phyloP scores from a whole-genome alignment of 1,140 invertebrate species.

The Eueides isabella region DNA sequence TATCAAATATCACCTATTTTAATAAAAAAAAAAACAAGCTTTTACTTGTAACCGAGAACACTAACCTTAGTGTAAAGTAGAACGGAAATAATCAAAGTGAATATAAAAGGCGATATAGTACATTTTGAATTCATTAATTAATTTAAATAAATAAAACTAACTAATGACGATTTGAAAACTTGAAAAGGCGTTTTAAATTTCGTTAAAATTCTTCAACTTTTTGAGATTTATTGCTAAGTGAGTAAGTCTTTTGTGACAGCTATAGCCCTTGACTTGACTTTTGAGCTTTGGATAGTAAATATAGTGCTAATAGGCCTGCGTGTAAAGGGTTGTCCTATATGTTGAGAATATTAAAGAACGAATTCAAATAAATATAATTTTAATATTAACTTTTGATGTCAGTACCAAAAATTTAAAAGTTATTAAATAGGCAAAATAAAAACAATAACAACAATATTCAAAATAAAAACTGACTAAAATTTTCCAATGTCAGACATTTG shows the following conservation, averaged over 20 bases:
- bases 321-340: too few relatives aligned
- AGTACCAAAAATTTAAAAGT: too few relatives aligned
- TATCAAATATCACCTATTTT: constrained; percentile 18
- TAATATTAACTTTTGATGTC: too few relatives aligned
- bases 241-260: background rate
- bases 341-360: too few relatives aligned
- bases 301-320: too few relatives aligned
- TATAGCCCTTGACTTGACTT: background rate
- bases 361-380: too few relatives aligned
- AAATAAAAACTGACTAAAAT: background rate
- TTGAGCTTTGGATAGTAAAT: background rate
- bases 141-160: constrained; percentile 27
- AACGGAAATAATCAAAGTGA: constrained; percentile 36
- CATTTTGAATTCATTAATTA: constrained; percentile 32
- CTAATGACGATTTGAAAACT: constrained; percentile 25
- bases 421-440: background rate
- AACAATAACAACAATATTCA: background rate
- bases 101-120: constrained; percentile 27
- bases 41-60: constrained; percentile 19
- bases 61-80: constrained; percentile 19
- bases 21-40: constrained; percentile 20
- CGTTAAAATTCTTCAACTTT: constrained; percentile 14
- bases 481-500: background rate
- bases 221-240: background rate
- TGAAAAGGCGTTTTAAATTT: constrained; percentile 3